Evolutionary conservation across 2,888 invertebrate species (phyloP).

Genomic region (Stomorhina lunata): DNA sequence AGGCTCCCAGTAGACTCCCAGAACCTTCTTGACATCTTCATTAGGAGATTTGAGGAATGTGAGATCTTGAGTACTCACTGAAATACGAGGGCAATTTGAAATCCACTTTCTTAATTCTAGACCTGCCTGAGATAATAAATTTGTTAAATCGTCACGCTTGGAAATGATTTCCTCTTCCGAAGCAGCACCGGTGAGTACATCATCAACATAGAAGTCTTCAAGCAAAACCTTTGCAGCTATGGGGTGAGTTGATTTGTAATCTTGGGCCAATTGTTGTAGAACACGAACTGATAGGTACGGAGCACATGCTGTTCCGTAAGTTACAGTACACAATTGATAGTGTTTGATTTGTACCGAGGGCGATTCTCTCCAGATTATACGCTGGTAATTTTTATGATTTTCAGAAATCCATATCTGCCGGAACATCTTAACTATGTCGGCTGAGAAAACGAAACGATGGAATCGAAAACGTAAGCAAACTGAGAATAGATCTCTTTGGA

Average conservation of each 20-base stretch:
- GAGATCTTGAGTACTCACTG: too few species aligned
- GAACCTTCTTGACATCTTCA: too few species aligned
- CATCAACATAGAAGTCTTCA: slow-evolving; percentile 64
- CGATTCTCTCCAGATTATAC: slow-evolving; percentile 59
- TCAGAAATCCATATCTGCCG: slow-evolving; percentile 61
- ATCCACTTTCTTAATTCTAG: slow-evolving; percentile 32
- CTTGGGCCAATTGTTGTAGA: slow-evolving; percentile 50
- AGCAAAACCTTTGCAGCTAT: slow-evolving; percentile 46
- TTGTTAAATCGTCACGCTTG: slow-evolving; percentile 37
- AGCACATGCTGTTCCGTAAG: slow-evolving; percentile 61
- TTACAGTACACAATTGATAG: slow-evolving; percentile 60
- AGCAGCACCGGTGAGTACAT: slow-evolving; percentile 52
- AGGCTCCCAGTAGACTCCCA: slow-evolving; percentile 54
- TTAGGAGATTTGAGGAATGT: too few species aligned
- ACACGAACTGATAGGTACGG: slow-evolving; percentile 61
- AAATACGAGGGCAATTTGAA: too few species aligned
- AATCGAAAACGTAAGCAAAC: slow-evolving; percentile 62
- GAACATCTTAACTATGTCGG: slow-evolving; percentile 64
- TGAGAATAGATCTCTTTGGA: slow-evolving; percentile 49
- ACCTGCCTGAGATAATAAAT: slow-evolving; percentile 24
- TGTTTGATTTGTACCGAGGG: slow-evolving; percentile 26
- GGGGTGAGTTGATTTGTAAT: slow-evolving; percentile 48
- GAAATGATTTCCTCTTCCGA: slow-evolving; percentile 31
- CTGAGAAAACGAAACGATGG: slow-evolving; percentile 54
- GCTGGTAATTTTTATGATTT: slow-evolving; percentile 54